These are phyloP conservation scores for Erythrolamprus reginae DNA, from an alignment of 2,113 vertebrate genomes.

Conservation along the genomic window DNA sequence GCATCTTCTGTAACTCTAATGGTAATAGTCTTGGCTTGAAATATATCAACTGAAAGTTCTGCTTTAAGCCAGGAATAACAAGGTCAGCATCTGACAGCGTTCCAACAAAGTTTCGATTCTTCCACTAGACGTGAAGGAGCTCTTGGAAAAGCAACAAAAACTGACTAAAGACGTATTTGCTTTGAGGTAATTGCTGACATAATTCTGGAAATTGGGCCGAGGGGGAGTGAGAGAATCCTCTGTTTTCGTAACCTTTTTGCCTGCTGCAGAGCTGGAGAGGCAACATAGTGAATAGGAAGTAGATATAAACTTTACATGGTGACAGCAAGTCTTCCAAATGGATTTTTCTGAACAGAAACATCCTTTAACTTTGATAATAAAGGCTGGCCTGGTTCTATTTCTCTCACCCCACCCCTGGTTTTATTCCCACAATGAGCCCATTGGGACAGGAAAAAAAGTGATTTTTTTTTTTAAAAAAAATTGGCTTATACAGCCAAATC, in stretches of 20 bases:
- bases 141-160: constrained; percentile 69
- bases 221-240: constrained; percentile 56
- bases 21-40: constrained; percentile 78
- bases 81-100: constrained; percentile 65
- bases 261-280: constrained; percentile 45
- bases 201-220: constrained; percentile 46
- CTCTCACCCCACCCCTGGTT: constrained; percentile 52
- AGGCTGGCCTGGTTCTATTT: constrained; percentile 52
- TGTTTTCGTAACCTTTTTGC: constrained; percentile 70
- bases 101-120: constrained; percentile 68
- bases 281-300: constrained; percentile 65
- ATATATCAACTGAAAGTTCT: constrained; percentile 67
- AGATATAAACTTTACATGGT: constrained; percentile 67
- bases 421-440: constrained; percentile 62
- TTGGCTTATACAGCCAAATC: constrained; percentile 54
- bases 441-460: constrained; percentile 50
- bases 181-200: constrained; percentile 76
- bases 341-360: constrained; percentile 55
- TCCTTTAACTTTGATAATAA: constrained; percentile 68
- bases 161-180: constrained; percentile 68
- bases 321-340: constrained; percentile 69
- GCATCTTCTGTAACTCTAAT: constrained; percentile 72
- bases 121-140: constrained; percentile 62
- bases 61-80: constrained; percentile 63
- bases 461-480: constrained; percentile 53